Evolutionary conservation across 2,797 vertebrate genomes (phyloP), one percentile per base, ranked within the genome.

Genomic region (Diplodus puntazzo): DNA sequence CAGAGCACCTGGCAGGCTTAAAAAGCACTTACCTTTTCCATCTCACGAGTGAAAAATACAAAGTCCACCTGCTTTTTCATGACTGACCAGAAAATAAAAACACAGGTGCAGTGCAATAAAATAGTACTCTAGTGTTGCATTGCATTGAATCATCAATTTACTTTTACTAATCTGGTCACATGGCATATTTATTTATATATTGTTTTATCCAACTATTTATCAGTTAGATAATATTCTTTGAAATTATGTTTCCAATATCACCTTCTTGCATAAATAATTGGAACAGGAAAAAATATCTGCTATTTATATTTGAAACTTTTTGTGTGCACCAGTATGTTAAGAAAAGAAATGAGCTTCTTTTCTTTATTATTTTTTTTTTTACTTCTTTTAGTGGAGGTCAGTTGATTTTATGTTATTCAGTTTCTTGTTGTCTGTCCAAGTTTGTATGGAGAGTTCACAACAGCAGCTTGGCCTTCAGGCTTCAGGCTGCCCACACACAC

Each of bases 401-500:
- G 63, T 67, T 69, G 18, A 71, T 34, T 34, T 34, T 34, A 34
- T 34, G 7, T 34, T 9, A 8, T 34, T 34, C 34, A 73, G 75
- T 84, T 65, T 76, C 49, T 79, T 76, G 75, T 65, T 82, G 55
- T 85, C 64, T 70, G 45, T 77, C 80, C 54, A 72, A 66, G 77
- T 79, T 80, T 83, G 55, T 75, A 67, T 79, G 52, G 46, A 78
- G 64, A 75, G 84, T 75, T 81, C 78, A 79, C 72, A 81, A 62
- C 65, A 84, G 60, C 82, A 76, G 48, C 63, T 64, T 81, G 89
- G 80, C 81, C 89, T 84, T 86, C 83, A 82, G 88, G 84, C 84
- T 69, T 86, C 83, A 82, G 88, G 86, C 84, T 86, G 85, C 91
- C 90, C 88, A 91, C 90, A 81, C 84, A 88, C 75, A 61, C 81